Conservation (phyloP, 2,888 invertebrate species). For the Drosophila sordidapex region DNA sequence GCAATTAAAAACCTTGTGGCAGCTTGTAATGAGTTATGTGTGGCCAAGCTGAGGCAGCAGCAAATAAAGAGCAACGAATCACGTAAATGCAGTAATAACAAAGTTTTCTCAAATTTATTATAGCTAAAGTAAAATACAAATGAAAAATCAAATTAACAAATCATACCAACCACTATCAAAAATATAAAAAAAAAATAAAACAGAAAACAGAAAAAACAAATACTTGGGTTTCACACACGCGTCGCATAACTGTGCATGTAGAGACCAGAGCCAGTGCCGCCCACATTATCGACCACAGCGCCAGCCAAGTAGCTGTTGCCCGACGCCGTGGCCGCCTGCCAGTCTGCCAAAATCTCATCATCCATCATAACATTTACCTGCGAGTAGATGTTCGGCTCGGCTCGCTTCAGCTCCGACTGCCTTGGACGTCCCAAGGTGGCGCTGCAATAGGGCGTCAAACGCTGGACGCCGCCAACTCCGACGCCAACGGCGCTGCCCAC, state of each 20-base stretch:
- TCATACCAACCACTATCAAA: slow-evolving; percentile 33
- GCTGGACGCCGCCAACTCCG: slow-evolving; percentile 68
- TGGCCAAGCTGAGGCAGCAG: slow-evolving; percentile 11
- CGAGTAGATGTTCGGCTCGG: slow-evolving; percentile 85
- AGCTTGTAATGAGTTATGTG: slow-evolving; percentile 37
- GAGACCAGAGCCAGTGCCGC: slow-evolving; percentile 46
- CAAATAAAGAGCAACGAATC: slow-evolving; percentile 34
- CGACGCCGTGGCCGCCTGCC: slow-evolving; percentile 63
- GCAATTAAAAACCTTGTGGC: slow-evolving; percentile 49
- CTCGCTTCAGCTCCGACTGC: slow-evolving; percentile 83
- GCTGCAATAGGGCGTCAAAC: slow-evolving; percentile 84
- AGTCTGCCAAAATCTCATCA: slow-evolving; percentile 76
- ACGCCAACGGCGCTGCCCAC: slow-evolving; percentile 61
- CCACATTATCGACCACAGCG: slow-evolving; percentile 76
- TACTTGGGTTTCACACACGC: slow-evolving; percentile 56
- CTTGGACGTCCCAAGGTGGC: slow-evolving; percentile 85
- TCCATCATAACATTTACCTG: slow-evolving; percentile 85
- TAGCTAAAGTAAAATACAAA: slow-evolving; percentile 43
- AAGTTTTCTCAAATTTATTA: slow-evolving; percentile 36
- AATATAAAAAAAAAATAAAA: slow-evolving; percentile 1
- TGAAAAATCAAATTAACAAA: slow-evolving; percentile 35
- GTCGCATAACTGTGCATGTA: slow-evolving; percentile 77
- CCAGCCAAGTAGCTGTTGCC: slow-evolving; percentile 70
- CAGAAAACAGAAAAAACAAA: background rate
- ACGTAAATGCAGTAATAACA: slow-evolving; percentile 22